Base-by-base conservation (phyloP, 2,888 invertebrate species). In the Apomyelois bistriatella region DNA sequence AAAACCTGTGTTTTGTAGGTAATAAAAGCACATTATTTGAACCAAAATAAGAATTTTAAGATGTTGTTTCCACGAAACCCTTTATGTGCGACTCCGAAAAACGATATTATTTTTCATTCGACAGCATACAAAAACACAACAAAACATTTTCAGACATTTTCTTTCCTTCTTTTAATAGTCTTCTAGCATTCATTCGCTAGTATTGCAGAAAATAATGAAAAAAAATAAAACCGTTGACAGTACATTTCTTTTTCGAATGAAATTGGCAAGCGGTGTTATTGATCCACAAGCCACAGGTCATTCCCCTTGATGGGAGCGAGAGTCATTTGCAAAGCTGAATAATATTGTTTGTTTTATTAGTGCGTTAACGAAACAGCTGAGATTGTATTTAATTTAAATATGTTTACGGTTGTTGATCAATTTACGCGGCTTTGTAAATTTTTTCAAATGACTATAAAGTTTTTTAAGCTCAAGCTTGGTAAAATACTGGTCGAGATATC, bases 171-270 rank as follows among this genome's bases (percentile, higher is more conserved):
- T 22, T 22, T 22, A 22, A 22, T 5, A 22, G 22, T 5, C 3
- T 22, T 22, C 12, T 37, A 12, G 6, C 4, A 2, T 13, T 1
- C 9, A 40, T 13, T 46, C 7, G 9, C 30, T 8, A 15, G 15
- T 10, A 16, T 9, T 10, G n/a, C 8, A 13, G 28, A 42, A 10
- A 15, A 35, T 32, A 32, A 32, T 8, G 28, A 42, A 10, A 15
- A 35, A 46, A 32, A 32, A 32, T 3, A 32, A 46, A 32, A 43
- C n/a, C 22, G 15, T 13, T 43, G 32, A 54, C 53, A 22, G n/a
- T 46, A 42, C 55, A 48, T 58, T 56, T 53, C n/a, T 28, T 36
- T 40, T 43, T n/a, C 6, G 15, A 32, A 46, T 46, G 15, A 46
- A 46, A 32, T 16, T 46, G 46, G 32, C 32, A 46, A 32, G 46